Evolutionary conservation across 2,797 vertebrate genomes (phyloP), one percentile per base, ranked within the genome.

Genomic region (Podargus strigoides): DNA sequence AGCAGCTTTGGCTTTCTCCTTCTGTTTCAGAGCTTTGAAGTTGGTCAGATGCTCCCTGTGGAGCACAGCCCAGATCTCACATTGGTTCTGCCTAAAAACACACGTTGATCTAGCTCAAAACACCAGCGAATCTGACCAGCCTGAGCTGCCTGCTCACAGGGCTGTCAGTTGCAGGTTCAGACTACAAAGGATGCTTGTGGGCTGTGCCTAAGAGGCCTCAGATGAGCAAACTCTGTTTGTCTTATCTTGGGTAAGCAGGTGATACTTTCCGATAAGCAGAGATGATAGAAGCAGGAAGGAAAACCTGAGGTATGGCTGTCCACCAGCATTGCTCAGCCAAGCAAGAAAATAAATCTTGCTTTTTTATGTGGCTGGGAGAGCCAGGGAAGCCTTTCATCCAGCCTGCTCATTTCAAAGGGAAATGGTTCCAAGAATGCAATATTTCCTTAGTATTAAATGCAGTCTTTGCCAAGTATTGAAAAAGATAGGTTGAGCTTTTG

Each of bases 201-300:
- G 52, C 41, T 72, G 20, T 50, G 53, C 78, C 58, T 63, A 37
- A 58, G 66, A 83, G 85, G 27, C 13, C 60, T 91, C 58, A 34
- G 80, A 90, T 72, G 94, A 66, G 53, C 53, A 37, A 75, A 75
- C 7, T 34, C 74, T 92, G 68, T 76, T 92, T 93, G 50, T 44
- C 87, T 87, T 91, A 56, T 72, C 66, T 62, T 55, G 81, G 44
- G 26, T 76, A 88, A 94, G 74, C 88, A 94, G 74, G 88, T 95
- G 94, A 85, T 69, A 37, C 28, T 46, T 69, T 55, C 77, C 91
- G 88, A 95, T 96, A 90, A 94, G 75, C 72, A 50, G 90, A 42
- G 27, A 63, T 63, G 84, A 70, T 85, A 82, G 88, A 70, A 52
- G 55, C 92, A 95, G 89, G 93, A 96, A 95, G 92, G 92, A 95